Base-by-base conservation (phyloP, 35 echinoderm and acorn worm species). In the Heliocidaris erythrogramma region DNA sequence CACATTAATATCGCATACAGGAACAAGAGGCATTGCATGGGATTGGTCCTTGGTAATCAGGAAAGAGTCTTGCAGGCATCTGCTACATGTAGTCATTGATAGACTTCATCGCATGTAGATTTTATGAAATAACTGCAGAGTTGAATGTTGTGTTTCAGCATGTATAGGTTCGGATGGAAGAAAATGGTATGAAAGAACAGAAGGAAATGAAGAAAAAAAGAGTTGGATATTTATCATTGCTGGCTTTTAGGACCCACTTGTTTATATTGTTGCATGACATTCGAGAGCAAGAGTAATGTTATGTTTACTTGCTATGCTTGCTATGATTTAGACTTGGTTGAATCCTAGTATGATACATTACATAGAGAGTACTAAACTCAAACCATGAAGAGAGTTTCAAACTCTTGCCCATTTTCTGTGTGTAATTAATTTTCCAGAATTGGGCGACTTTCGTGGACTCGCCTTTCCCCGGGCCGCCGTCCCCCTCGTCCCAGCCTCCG, bases 381-480 rank as follows among this genome's bases (percentile, higher is more conserved):
- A 85, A 5, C 48, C 32, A 17, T 88, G 32, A 94, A 47, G 48
- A 48, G 30, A 27, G 21, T 78, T 78, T 78, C 65, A 78, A 78
- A 78, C 65, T 91, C 90, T 56, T 94, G 18, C 47, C 59, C 95
- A 31, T 86, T 85, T 94, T 92, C 87, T 94, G 89, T 94, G 93
- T 95, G 47, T 9, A 71, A 93, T 96, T 96, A 78, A 78, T 91
- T 90, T 59, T 86, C 50, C 95, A 99, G 98, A 97, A 99, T 95
- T 99, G 98, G 98, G 98, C 98, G 7, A 99, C 95, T 87, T 99
- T 99, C 94, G 86, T 95, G n/a, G 98, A 97, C 91, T 99, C 98
- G 53, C 97, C 97, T 86, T 97, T 99, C 92, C 97, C 98, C 31
- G 96, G 93, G 48, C 94, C 96, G 48, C 95, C 97, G 48, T 97